These are phyloP conservation scores for Crocallis elinguaria DNA, from an alignment of 2,888 invertebrate genomes.

Conservation along the genomic window DNA sequence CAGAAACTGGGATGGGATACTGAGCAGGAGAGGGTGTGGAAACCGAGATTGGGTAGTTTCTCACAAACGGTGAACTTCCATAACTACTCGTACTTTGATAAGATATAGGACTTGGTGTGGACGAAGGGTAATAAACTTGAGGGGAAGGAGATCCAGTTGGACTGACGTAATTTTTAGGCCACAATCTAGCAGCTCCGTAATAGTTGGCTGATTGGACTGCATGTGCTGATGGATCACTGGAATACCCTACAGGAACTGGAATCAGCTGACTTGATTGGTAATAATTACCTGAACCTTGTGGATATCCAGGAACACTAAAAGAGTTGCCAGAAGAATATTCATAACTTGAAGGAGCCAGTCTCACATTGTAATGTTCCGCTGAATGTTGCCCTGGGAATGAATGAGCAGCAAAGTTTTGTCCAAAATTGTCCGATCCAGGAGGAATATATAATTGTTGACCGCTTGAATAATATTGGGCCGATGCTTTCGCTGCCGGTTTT, in stretches of 20 bases:
- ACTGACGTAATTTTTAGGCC: slow-evolving; percentile 18
- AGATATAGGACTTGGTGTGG: slow-evolving; percentile 28
- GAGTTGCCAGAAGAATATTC: slow-evolving; percentile 6
- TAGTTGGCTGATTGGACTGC: neutral
- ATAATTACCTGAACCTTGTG: slow-evolving; percentile 8
- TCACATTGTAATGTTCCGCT: neutral
- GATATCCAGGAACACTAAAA: slow-evolving; percentile 5
- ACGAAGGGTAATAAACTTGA: slow-evolving; percentile 15
- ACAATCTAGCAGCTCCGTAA: slow-evolving; percentile 11
- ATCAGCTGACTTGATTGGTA: slow-evolving; percentile 5
- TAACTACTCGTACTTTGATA: slow-evolving; percentile 5
- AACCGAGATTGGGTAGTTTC: neutral
- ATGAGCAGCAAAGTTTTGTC: slow-evolving; percentile 5
- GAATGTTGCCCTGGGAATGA: slow-evolving; percentile 1
- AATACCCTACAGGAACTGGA: slow-evolving; percentile 12
- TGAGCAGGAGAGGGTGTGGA: neutral
- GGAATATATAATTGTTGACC: slow-evolving; percentile 2
- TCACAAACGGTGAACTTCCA: neutral
- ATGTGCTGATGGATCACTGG: neutral
- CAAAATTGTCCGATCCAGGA: slow-evolving; percentile 1
- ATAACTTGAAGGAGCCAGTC: slow-evolving; percentile 1
- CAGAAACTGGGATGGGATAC: slow-evolving; percentile 28
- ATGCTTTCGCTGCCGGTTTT: slow-evolving; percentile 18
- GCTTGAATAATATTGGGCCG: slow-evolving; percentile 10
- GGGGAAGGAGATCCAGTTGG: slow-evolving; percentile 17